These are phyloP conservation scores for Falco peregrinus DNA, from an alignment of 2,797 vertebrate genomes.

Conservation along the genomic window DNA sequence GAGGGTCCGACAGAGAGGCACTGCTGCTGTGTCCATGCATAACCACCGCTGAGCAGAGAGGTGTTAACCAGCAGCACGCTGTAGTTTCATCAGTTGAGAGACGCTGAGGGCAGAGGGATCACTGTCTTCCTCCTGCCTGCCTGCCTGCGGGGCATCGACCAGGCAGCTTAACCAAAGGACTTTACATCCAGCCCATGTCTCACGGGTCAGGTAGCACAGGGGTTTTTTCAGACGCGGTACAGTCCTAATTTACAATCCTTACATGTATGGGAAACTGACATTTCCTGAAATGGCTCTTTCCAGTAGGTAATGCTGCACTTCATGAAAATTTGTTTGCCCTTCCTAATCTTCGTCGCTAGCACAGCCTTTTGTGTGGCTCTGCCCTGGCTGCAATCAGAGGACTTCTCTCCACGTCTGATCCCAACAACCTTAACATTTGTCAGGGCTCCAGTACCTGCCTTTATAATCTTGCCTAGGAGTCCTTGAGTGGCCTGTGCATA, in stretches of 20 bases:
- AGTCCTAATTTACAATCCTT: constrained; percentile 4
- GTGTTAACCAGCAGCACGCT: neutral
- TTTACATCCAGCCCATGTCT: neutral
- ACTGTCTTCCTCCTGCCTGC: neutral
- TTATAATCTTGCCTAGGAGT: neutral
- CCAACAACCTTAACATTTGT: constrained; percentile 13
- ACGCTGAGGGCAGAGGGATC: neutral
- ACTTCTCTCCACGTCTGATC: neutral
- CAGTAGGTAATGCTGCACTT: neutral
- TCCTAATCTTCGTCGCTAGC: neutral
- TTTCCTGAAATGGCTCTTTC: neutral
- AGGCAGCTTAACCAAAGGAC: neutral
- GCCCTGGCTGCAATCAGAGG: neutral
- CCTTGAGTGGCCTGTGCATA: neutral
- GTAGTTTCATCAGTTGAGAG: neutral
- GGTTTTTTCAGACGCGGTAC: neutral
- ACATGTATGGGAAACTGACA: neutral
- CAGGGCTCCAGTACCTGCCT: neutral
- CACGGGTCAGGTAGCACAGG: neutral
- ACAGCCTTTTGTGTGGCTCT: neutral
- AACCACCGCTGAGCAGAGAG: neutral
- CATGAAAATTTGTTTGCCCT: constrained; percentile 38
- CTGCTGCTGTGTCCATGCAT: neutral
- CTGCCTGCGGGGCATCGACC: neutral
- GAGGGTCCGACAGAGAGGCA: neutral